Conservation (phyloP, 2,113 vertebrate species). For the Tachycineta bicolor region DNA sequence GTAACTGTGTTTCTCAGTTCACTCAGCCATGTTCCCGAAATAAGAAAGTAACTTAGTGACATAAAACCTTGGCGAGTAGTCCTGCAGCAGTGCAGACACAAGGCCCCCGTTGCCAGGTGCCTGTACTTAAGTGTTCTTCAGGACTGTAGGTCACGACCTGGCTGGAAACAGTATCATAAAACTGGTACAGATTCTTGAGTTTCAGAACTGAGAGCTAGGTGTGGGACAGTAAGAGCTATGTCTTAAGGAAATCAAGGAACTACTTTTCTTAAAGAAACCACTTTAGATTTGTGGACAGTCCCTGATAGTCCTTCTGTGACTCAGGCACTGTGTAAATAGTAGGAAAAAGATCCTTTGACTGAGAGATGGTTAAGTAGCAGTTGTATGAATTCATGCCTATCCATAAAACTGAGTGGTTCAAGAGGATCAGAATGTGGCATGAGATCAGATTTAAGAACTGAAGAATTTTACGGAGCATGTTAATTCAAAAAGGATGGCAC, state of each 20-base stretch:
- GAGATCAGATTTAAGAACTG: background rate
- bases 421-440: background rate
- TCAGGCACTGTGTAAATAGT: background rate
- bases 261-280: background rate
- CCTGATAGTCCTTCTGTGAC: background rate
- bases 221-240: background rate
- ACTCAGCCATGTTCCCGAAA: background rate
- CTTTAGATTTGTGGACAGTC: background rate
- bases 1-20: background rate
- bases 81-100: accelerated
- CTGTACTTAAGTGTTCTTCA: background rate
- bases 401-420: background rate
- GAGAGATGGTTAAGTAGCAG: background rate
- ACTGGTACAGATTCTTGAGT: background rate
- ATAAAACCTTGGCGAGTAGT: background rate
- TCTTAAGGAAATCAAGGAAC: background rate
- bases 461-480: background rate
- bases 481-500: background rate
- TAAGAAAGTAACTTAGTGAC: background rate
- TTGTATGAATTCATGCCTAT: background rate
- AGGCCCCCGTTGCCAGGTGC: background rate
- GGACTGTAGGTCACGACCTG: background rate
- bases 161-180: background rate
- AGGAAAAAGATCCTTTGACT: background rate
- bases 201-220: background rate